These are phyloP conservation scores for Pandemis corylana DNA, from an alignment of 2,888 invertebrate species.

Conservation along the genomic window DNA sequence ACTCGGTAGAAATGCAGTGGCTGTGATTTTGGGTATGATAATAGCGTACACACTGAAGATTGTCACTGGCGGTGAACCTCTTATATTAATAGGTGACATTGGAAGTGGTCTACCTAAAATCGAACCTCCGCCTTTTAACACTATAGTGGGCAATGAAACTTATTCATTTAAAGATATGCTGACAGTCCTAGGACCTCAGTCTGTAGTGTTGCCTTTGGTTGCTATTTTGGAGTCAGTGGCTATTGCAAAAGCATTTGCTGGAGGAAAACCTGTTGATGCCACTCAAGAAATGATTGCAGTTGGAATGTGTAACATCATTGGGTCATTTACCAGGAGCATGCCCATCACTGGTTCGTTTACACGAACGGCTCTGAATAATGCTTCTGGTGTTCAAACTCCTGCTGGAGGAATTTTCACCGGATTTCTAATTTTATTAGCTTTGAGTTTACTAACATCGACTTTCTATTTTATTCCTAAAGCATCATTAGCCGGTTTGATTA, in stretches of 20 bases:
- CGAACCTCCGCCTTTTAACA: conserved; percentile 87
- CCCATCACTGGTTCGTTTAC: conserved; percentile 95
- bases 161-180: conserved; percentile 87
- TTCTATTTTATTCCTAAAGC: conserved; percentile 95
- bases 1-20: conserved; percentile 91
- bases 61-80: conserved; percentile 76
- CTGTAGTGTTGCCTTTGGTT: conserved; percentile 87
- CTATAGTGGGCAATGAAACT: conserved; percentile 84
- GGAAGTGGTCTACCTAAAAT: conserved; percentile 89
- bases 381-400: conserved; percentile 94
- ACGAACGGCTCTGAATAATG: conserved; percentile 94
- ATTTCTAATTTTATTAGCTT: conserved; percentile 89
- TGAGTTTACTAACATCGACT: conserved; percentile 91
- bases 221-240: conserved; percentile 90
- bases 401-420: conserved; percentile 92
- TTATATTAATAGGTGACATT: conserved; percentile 88
- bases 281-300: conserved; percentile 96
- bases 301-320: conserved; percentile 92
- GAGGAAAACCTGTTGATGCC: conserved; percentile 91
- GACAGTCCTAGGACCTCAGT: conserved; percentile 84
- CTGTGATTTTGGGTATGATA: conserved; percentile 90
- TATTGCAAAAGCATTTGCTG: conserved; percentile 91
- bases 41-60: conserved; percentile 82
- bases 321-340: conserved; percentile 94
- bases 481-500: conserved; percentile 94